A percentile compares a stretch with the other conserved stretches of the same genome.
Conservation (phyloP, 1,140 invertebrate species). For the Drosophila azteca region DNA sequence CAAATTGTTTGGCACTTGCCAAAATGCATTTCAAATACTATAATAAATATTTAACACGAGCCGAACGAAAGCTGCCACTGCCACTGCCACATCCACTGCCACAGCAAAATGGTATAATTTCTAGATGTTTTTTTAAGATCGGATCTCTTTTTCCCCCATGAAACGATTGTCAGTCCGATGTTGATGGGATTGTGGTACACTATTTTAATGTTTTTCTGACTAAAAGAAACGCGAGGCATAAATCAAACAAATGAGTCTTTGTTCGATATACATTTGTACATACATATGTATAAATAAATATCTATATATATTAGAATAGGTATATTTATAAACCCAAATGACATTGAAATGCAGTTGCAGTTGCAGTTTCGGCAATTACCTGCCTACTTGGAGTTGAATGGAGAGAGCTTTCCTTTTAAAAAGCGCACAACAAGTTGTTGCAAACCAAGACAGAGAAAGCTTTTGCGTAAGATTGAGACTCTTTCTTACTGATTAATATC, state of each 20-base stretch:
- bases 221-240: slow-evolving; percentile 45
- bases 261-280: slow-evolving; percentile 15
- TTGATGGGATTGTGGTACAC: slow-evolving; percentile 40
- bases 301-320: slow-evolving; percentile 26
- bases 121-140: slow-evolving; percentile 33
- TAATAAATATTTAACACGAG: slow-evolving; percentile 27
- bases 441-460: background rate
- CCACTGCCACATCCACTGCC: background rate
- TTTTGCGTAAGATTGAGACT: background rate
- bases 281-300: slow-evolving; percentile 47
- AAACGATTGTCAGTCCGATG: slow-evolving; percentile 47
- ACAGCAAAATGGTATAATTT: slow-evolving; percentile 16
- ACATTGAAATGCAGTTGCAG: slow-evolving; percentile 43
- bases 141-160: slow-evolving; percentile 3
- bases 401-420: slow-evolving; percentile 5
- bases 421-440: slow-evolving; percentile 33
- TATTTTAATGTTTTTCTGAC: slow-evolving; percentile 58
- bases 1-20: slow-evolving; percentile 56
- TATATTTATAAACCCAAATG: slow-evolving; percentile 48
- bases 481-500: background rate
- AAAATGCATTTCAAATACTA: slow-evolving; percentile 56
- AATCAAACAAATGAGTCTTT: slow-evolving; percentile 50
- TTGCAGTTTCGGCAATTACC: slow-evolving; percentile 12
- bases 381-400: background rate
- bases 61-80: slow-evolving; percentile 3